Evolutionary conservation across 2,797 vertebrate species (phyloP).

Genomic region (Steatocranus sp.): DNA sequence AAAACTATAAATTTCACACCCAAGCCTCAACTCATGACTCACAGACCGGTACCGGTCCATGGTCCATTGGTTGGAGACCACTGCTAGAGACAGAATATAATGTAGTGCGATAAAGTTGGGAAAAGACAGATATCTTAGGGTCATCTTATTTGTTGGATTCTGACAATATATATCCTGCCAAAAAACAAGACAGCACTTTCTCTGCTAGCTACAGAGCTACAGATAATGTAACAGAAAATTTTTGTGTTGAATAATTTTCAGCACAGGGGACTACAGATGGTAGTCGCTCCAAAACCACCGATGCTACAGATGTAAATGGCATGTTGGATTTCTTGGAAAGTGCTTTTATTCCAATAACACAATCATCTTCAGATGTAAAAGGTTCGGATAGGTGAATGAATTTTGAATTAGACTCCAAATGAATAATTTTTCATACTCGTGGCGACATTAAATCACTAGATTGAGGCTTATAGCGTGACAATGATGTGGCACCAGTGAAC

Average conservation of each 20-base stretch:
- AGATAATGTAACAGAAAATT: neutral
- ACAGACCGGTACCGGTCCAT: neutral
- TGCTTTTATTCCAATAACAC: neutral
- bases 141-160: rapidly evolving
- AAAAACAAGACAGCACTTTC: rapidly evolving
- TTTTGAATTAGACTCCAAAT: neutral
- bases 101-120: neutral
- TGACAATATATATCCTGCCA: rapidly evolving
- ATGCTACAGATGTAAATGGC: neutral
- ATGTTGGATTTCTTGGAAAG: neutral
- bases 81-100: neutral
- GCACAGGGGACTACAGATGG: neutral
- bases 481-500: neutral
- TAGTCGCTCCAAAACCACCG: neutral
- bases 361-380: neutral
- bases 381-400: neutral
- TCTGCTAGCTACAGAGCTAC: neutral
- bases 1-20: neutral
- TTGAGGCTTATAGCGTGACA: neutral
- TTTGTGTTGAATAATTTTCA: neutral
- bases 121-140: neutral
- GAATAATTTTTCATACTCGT: neutral
- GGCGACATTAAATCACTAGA: neutral
- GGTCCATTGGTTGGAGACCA: neutral
- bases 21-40: neutral